Evolutionary conservation across 2,113 vertebrate species (phyloP), one percentile per base, ranked within the genome.

Genomic region (Dicrurus megarhynchus): DNA sequence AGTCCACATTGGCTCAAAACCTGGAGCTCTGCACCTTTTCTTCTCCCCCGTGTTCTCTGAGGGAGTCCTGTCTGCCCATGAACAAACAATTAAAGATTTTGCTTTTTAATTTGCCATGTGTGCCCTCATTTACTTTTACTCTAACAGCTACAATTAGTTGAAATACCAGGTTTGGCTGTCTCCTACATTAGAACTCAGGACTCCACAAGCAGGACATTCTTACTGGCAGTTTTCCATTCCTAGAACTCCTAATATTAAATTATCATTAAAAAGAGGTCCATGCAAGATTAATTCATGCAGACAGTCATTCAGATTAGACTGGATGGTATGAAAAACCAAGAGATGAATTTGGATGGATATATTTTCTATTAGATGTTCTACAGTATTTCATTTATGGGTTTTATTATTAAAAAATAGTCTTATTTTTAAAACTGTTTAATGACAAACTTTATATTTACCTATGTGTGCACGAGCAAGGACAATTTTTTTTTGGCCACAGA

Each of bases 401-500:
- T 47, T 35, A 11, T 82, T 39, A 28, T 16, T 65, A 47, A 67
- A 81, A 81, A 70, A 6, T 20, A 81, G 5, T 30, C 13, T 24
- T 75, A 60, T 32, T 68, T 52, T 82, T 32, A 41, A 61, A n/a
- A 59, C 5, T 47, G 7, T 46, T 59, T 75, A 59, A 32, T 41
- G n/a, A 44, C 8, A 64, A 71, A 86, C 59, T 24, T 39, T 67
- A 0, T 49, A 28, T 50, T 61, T 44, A 75, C 16, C 14, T 70
- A 6, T 27, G 2, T 70, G 27, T 61, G 9, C 10, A 7, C 0
- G 0, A 83, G 19, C 11, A 64, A 33, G 8, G 6, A 16, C 14
- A 15, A 13, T 59, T 4, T 22, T 61, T 46, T 92, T 32, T 88
- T 50, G 24, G 3, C 49, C 59, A 39, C 16, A 63, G 35, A 50